Conservation (phyloP, 1,140 invertebrate genomes). For the Monomorium pharaonis region DNA sequence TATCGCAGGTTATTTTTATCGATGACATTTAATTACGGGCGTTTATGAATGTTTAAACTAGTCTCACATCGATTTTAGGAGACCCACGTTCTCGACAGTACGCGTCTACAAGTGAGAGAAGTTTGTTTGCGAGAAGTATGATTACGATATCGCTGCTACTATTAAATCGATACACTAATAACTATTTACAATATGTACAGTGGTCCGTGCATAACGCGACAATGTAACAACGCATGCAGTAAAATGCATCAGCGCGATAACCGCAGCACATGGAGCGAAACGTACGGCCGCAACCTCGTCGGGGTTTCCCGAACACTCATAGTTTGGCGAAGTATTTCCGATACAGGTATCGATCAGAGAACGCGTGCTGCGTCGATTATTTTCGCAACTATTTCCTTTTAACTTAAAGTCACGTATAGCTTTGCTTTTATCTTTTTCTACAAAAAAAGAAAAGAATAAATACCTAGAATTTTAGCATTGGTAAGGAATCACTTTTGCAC, state of each 20-base stretch:
- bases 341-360: constrained; percentile 1
- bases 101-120: not conserved
- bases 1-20: not conserved
- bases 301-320: constrained; percentile 3
- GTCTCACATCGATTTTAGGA: not conserved
- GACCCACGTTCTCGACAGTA: not conserved
- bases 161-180: constrained; percentile 6
- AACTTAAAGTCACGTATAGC: not conserved
- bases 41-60: not conserved
- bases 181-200: constrained; percentile 47
- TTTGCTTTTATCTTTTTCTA: not conserved
- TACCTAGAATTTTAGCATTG: not conserved
- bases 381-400: constrained; percentile 18
- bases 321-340: constrained; percentile 40
- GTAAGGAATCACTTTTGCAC: not conserved
- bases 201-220: constrained; percentile 6
- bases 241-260: constrained; percentile 31
- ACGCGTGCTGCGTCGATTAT: not conserved
- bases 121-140: not conserved
- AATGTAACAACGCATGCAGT: constrained; percentile 29
- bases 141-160: not conserved
- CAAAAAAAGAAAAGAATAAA: not conserved
- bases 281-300: constrained; percentile 33
- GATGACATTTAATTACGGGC: not conserved
- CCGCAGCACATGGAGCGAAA: constrained; percentile 29